phyloP scores from a whole-genome alignment of 2,113 vertebrate species.

The Plecotus auritus region DNA sequence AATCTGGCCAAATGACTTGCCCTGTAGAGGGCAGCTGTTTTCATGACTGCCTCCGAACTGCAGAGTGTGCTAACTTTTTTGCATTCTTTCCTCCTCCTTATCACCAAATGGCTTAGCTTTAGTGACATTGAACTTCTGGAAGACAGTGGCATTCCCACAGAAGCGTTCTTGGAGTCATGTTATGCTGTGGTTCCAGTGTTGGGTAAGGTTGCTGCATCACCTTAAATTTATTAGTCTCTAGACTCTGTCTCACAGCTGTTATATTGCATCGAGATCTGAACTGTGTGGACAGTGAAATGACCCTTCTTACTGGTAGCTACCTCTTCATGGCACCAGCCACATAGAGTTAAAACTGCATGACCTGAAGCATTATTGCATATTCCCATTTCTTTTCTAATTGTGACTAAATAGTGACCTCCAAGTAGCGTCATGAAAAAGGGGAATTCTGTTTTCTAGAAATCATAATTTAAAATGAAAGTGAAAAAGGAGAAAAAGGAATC shows the following conservation, averaged over 20 bases:
- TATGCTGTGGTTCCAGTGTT: constrained; percentile 97
- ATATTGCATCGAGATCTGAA: not conserved
- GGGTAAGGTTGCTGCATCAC: constrained; percentile 84
- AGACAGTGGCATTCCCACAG: constrained; percentile 94
- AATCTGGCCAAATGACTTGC: not conserved
- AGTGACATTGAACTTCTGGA: constrained; percentile 96
- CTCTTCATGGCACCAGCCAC: not conserved
- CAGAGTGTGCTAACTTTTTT: not conserved
- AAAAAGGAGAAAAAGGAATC: too few relatives aligned
- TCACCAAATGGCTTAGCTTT: constrained; percentile 84
- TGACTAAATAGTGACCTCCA: not conserved
- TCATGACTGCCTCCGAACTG: not conserved
- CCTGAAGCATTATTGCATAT: not conserved
- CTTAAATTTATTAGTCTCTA: not conserved
- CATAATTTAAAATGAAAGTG: not conserved
- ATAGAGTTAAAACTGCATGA: not conserved
- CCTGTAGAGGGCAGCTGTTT: not conserved
- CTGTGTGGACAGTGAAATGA: not conserved
- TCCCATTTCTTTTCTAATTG: not conserved
- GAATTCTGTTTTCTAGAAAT: constrained; percentile 18
- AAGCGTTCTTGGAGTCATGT: constrained; percentile 96
- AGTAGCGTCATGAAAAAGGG: not conserved
- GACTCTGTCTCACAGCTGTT: not conserved
- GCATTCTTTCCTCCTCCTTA: constrained; percentile 28
- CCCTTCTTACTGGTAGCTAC: not conserved